Base-by-base conservation (phyloP, 1,140 invertebrate genomes). In the Brachionus angularis region DNA sequence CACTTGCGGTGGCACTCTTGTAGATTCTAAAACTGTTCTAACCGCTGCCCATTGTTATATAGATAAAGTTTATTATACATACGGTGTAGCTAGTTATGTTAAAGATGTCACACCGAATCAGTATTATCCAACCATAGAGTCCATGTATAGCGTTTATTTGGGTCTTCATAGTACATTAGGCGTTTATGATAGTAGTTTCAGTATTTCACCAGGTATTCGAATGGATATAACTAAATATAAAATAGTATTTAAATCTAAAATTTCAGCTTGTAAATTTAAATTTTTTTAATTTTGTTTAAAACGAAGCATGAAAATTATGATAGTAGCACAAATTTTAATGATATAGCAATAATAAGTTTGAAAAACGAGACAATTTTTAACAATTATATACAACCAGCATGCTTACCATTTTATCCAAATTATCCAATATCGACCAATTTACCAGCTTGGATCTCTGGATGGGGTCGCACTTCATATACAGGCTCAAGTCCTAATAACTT, bases 1-100 rank as follows among this genome's bases (percentile, higher is more conserved):
- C 16, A 25, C 3, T 12, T 12, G 7, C 2, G 16, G 7, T 33
- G 62, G 62, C 25, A 33, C 23, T n/a, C 8, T 67, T 3, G 47
- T 67, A 21, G 42, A 67, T 27, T 34, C 46, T 33, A 16, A 27
- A 25, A 67, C 42, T 47, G 23, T 67, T 10, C 29, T 67, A 46
- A 67, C 62, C 10, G 42, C 62, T 29, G 39, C 62, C 47, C 10
- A 47, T 67, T 67, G 62, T 27, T 67, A 10, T 33, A 58, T 67
- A 1, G 29, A 27, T 27, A 16, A 52, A 7, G n/a, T 70, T 25
- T 29, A 16, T 42, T 42, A 33, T 33, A 27, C 31, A n/a, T 67
- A 47, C 21, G 53, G 39, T 23, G 21, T 31, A 3, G 31, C 5
- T 33, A 14, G 8, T 1, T 5, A 29, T 12, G 14, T 16, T 31